Conservation (phyloP, 2,113 vertebrate species). For the Carettochelys insculpta region DNA sequence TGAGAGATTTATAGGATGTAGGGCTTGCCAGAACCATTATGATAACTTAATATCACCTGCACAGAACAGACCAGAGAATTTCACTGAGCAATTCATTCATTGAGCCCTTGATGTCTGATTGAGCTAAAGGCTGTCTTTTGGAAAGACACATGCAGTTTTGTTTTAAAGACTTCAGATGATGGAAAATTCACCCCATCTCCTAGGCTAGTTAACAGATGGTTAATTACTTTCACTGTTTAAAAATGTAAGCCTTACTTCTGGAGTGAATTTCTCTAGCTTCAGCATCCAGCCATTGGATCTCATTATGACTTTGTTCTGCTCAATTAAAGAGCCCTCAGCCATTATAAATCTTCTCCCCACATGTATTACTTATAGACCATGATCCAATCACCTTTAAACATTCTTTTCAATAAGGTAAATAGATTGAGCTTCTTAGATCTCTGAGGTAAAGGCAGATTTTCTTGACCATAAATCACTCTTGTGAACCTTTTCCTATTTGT, state of each 20-base stretch:
- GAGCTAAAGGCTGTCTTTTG: not conserved
- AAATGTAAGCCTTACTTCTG: not conserved
- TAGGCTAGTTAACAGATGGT: not conserved
- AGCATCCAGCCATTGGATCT: not conserved
- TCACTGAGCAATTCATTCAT: not conserved
- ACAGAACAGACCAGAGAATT: not conserved
- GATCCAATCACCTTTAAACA: not conserved
- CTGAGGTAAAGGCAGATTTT: not conserved
- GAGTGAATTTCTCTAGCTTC: not conserved
- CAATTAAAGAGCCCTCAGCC: not conserved
- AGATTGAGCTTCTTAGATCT: not conserved
- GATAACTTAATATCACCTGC: not conserved
- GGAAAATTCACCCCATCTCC: not conserved
- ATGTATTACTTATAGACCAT: not conserved
- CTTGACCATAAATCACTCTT: not conserved
- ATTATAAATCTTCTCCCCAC: not conserved
- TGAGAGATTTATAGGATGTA: not conserved
- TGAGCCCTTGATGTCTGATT: not conserved
- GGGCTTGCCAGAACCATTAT: not conserved
- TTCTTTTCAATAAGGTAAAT: not conserved
- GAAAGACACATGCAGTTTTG: not conserved
- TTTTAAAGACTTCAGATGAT: not conserved
- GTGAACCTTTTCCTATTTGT: rapidly evolving
- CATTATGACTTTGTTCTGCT: not conserved
- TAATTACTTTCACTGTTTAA: not conserved